Evolutionary conservation across 1,140 invertebrate species (phyloP).

Genomic region (Cydia fagiglandana): DNA sequence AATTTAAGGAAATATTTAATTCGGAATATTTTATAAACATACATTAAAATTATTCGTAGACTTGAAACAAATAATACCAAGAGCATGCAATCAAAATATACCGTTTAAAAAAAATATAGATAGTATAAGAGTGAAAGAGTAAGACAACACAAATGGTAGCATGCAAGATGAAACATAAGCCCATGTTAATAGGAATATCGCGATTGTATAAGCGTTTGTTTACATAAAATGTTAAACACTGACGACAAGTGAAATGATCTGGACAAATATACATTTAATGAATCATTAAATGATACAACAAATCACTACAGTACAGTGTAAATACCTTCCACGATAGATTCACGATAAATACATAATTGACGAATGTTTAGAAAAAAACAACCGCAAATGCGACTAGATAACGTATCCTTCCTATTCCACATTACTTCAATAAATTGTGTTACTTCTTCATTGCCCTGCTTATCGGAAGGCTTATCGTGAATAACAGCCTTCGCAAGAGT

Average conservation of each 20-base stretch:
- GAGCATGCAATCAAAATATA: background rate
- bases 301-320: too few species aligned
- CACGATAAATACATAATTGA: too few species aligned
- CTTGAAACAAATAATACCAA: slow-evolving; percentile 1
- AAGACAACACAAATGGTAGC: background rate
- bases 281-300: background rate
- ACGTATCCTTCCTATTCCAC: too few species aligned
- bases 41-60: background rate
- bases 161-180: slow-evolving; percentile 15
- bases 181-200: background rate
- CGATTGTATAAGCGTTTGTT: background rate
- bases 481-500: too few species aligned
- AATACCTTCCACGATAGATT: too few species aligned
- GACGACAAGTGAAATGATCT: background rate
- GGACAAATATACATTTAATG: background rate
- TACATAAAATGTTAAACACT: background rate
- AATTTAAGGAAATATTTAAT: background rate
- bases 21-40: background rate
- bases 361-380: too few species aligned
- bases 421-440: too few species aligned
- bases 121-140: background rate
- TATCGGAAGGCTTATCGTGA: too few species aligned
- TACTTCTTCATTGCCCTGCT: too few species aligned
- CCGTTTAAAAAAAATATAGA: background rate
- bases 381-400: too few species aligned